Conservation (phyloP, 2,797 vertebrate genomes). For the Anguilla marmorata region DNA sequence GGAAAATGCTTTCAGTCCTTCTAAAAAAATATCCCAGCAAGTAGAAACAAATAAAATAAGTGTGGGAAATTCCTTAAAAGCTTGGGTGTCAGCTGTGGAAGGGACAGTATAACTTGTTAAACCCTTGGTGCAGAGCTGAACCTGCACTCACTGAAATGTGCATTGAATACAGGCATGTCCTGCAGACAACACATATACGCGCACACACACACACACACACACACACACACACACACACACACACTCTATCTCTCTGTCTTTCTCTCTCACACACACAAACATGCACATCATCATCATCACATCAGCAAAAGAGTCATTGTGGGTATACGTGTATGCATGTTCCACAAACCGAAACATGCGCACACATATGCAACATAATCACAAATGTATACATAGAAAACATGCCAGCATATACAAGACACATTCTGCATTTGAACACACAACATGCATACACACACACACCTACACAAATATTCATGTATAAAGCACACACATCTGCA, state of each 20-base stretch:
- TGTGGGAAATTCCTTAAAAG: not conserved
- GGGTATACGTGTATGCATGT: not conserved
- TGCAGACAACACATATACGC: too few relatives aligned
- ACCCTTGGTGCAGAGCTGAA: not conserved
- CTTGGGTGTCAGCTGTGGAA: not conserved
- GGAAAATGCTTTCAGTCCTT: constrained; percentile 11
- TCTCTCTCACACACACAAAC: not conserved
- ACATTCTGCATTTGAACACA: not conserved
- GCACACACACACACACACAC: not conserved
- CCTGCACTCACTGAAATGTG: not conserved
- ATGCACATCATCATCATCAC: not conserved
- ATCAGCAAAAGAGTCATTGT: not conserved
- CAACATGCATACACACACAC: not conserved
- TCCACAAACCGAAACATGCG: not conserved
- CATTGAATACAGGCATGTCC: not conserved
- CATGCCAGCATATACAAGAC: not conserved
- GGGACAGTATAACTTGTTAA: not conserved
- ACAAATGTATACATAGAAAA: not conserved
- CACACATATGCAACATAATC: not conserved
- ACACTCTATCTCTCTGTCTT: not conserved
- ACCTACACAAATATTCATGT: not conserved
- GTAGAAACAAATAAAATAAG: not conserved
- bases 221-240: not conserved
- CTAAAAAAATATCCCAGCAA: constrained; percentile 3
- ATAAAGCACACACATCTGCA: not conserved